Conservation (phyloP, 2,113 vertebrate genomes). For the Alces alces region DNA sequence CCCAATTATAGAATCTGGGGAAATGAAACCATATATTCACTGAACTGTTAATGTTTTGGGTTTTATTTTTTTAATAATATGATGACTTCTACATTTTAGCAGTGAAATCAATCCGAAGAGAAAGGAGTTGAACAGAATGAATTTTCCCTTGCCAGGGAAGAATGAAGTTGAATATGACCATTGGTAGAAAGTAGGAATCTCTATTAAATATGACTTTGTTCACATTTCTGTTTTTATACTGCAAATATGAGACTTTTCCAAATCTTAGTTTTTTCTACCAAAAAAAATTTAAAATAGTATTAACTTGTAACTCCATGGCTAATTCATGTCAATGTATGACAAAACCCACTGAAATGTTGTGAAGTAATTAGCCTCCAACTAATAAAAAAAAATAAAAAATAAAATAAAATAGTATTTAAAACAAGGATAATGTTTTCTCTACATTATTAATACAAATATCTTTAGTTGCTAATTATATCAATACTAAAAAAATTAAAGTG, state of each 20-base stretch:
- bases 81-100: neutral
- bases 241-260: neutral
- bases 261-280: neutral
- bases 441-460: neutral
- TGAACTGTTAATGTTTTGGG: neutral
- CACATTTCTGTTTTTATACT: neutral
- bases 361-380: no score
- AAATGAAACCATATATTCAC: neutral
- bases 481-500: constrained; percentile 25
- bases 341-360: no score
- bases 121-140: neutral
- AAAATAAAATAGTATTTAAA: neutral
- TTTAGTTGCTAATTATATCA: neutral
- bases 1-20: neutral
- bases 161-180: neutral
- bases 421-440: neutral
- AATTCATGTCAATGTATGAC: no score
- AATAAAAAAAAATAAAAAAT: no score
- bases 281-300: no score
- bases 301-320: no score
- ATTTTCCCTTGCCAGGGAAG: neutral
- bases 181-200: neutral
- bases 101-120: neutral
- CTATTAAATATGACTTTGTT: neutral
- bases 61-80: neutral